Base-by-base conservation (phyloP, 2,888 invertebrate genomes). In the Tinea trinotella region DNA sequence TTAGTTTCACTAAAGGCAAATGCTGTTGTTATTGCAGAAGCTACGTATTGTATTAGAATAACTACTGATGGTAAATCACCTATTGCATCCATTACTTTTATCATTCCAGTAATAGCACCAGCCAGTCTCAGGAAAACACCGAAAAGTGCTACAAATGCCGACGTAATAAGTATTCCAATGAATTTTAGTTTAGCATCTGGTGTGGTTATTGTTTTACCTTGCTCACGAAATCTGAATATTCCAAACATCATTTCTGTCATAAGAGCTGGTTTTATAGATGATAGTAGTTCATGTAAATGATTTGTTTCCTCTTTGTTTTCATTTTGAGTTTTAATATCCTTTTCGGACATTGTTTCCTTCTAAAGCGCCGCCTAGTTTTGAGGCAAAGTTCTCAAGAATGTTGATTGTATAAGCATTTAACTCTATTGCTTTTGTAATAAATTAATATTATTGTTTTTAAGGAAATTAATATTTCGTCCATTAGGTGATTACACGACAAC, bases 141-240 rank as follows among this genome's bases (percentile, higher is more conserved):
- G 20, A 19, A 53, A 1, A 36, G 19, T 7, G 36, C 40, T 22
- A 53, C 13, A 6, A 20, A 36, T 1, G 53, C 7, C 20, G 40
- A 30, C 2, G 40, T 40, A 24, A 53, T 57, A 35, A 57, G 13
- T 15, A 55, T 6, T 48, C 54, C 57, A 5, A 55, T n/a, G 13
- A 44, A 1, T 54, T 59, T 57, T 1, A 53, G 44, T 36, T 30
- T 44, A 52, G 35, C 34, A 34, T 53, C 53, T 17, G 48, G 50
- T 20, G 24, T 17, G 3, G 18, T 15, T 10, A 59, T 18, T 19
- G 18, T 13, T 1, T 55, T 36, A n/a, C 52, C 44, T 7, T 30
- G 19, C 9, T 48, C 40, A 3, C 54, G 54, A 20, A 57, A 57
- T 54, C 59, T 35, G 22, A 57, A 57, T 50, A 57, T 56, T 30